Evolutionary conservation across 2,888 invertebrate genomes (phyloP), one percentile per base, ranked within the genome.

Genomic region (Prosopocoilus inquinatus): DNA sequence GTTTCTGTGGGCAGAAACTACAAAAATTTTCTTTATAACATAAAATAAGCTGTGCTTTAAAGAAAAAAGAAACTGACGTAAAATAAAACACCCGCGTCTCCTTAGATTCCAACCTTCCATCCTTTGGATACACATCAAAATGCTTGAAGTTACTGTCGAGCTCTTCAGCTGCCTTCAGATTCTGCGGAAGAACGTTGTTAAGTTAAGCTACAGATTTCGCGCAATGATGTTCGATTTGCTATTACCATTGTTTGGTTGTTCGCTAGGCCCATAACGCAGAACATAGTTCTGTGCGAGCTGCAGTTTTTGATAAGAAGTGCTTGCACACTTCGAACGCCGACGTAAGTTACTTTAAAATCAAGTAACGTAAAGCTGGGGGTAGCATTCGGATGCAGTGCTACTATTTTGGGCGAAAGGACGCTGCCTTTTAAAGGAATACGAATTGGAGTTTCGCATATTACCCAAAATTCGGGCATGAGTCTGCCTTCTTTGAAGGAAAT

Each of bases 331-430:
- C 13, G 38, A 28, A 34, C 12, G 20, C 45, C 47, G 8, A 46
- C 5, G 16, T 55, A 55, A 2, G 55, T 55, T n/a, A 47, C 16
- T 13, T 50, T 46, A 39, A 55, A 55, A 39, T 55, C 55, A 7
- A 55, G 28, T 13, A 55, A 7, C 2, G 47, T 50, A 33, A 47
- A 55, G 5, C 11, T 16, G 9, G 45, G 32, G 0, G 47, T 43
- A 4, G 41, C 20, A 3, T 38, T 41, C 7, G 39, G 47, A 35
- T 47, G 41, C 15, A 55, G 12, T 7, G 50, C 41, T 16, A 47
- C 46, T n/a, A 55, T 41, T 47, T 11, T 46, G 2, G 55, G 34
- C 2, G 16, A 11, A 11, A 55, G 47, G 16, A 50, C 39, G 11
- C 12, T 15, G 15, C 50, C 55, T 35, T 9, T 20, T 3, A 55